A percentile compares a stretch with the other conserved stretches of the same genome.
These are phyloP conservation scores for Ooceraea biroi DNA, from an alignment of 1,140 invertebrate species.

Conservation along the genomic window DNA sequence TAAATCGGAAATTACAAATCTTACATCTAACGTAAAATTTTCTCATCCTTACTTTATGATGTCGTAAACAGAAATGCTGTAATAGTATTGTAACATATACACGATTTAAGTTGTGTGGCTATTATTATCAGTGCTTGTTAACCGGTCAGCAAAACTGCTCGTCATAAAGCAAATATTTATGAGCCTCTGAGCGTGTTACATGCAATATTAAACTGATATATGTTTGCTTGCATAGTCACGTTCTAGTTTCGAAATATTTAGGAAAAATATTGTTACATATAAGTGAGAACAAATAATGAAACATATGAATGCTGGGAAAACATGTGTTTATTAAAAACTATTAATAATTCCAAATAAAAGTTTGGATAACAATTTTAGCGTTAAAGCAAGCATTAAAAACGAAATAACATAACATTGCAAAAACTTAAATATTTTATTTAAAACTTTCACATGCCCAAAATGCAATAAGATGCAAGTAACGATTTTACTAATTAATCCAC, in stretches of 20 bases:
- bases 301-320: background rate
- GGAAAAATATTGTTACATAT: background rate
- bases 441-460: too few species aligned
- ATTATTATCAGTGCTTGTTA: background rate
- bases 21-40: background rate
- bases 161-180: background rate
- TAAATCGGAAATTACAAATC: background rate
- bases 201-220: background rate
- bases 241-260: background rate
- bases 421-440: too few species aligned
- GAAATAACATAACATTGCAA: background rate
- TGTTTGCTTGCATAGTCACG: too few species aligned
- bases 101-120: background rate
- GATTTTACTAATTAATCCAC: too few species aligned
- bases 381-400: too few species aligned
- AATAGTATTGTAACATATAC: background rate
- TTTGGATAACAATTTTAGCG: background rate
- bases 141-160: background rate
- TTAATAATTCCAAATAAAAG: constrained; percentile 22
- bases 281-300: background rate
- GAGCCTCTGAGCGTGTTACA: background rate
- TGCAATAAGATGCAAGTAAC: background rate
- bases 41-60: background rate
- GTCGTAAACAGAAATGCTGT: background rate
- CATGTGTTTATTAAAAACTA: background rate